Conservation (phyloP, 2,113 vertebrate species). For the Peucedramus taeniatus region DNA sequence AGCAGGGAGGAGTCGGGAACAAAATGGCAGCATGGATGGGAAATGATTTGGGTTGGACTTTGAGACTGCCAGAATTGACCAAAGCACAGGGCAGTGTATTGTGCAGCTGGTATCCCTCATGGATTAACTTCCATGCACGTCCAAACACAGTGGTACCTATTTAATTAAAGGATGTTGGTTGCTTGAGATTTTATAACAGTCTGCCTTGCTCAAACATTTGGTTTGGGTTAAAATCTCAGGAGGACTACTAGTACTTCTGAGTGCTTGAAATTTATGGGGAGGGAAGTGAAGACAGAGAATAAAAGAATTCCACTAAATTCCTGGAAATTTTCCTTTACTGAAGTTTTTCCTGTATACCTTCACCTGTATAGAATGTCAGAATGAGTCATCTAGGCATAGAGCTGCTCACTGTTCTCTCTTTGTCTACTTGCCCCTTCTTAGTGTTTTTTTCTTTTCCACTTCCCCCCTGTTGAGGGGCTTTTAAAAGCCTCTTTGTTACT, state of each 20-base stretch:
- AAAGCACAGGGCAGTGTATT: background rate
- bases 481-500: conserved; percentile 17
- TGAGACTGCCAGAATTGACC: background rate
- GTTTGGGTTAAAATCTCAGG: conserved; percentile 23
- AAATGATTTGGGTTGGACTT: background rate
- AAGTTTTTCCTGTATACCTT: background rate
- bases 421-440: background rate
- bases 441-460: background rate
- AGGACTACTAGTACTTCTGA: background rate
- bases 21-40: background rate
- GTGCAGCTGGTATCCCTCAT: background rate
- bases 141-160: background rate
- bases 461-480: background rate
- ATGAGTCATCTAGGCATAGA: background rate
- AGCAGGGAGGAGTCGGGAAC: background rate
- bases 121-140: background rate
- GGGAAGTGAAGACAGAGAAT: background rate
- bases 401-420: background rate
- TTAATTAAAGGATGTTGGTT: background rate
- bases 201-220: conserved; percentile 12
- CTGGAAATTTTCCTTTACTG: conserved; percentile 2
- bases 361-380: background rate
- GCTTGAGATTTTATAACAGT: background rate
- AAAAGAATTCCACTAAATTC: conserved; percentile 11
- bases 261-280: background rate